Base-by-base conservation (phyloP, 1,140 invertebrate genomes). In the Chymomyza costata region DNA sequence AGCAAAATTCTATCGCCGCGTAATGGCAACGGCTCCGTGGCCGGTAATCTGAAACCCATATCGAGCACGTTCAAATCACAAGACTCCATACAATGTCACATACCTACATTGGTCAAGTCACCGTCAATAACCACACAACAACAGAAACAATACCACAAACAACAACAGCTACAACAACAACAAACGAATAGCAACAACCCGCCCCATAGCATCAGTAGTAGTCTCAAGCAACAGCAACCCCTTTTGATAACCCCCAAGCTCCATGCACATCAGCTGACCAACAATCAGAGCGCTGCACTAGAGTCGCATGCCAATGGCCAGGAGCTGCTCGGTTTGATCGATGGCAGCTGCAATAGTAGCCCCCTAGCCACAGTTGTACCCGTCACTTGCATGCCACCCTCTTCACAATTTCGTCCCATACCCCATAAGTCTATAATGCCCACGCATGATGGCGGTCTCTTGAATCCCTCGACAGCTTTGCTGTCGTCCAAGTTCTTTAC, bases 361-460 rank as follows among this genome's bases (percentile, higher is more conserved):
- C 69, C 82, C 41, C 44, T 84, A 69, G 82, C 82, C 65, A 81
- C 82, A 57, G 69, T 80, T 57, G 69, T 65, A 38, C 65, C 64
- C 37, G 65, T 65, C 53, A 74, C 81, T 69, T 84, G 82, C 80
- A 83, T 83, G 80, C 80, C 73, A 37, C 82, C 82, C 51, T 78
- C 84, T 39, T 85, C 84, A 62, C 84, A 86, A 60, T 86, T 86
- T 68, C 84, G 84, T 37, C 84, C 84, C 63, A 86, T 86, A 45
- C 81, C 83, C 43, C 84, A 85, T 59, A 84, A 85, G 60, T 80
- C 83, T 47, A 78, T 71, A 57, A 71, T 78, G 66, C 47, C 71
- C 57, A 55, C 66, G 74, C 1, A 63, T 31, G 53, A 32, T 16
- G 19, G 53, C 16, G 61, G 44, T 54, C 21, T 69, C 31, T 18